These are phyloP conservation scores for Laticauda laticaudata DNA, from an alignment of 2,113 vertebrate species.

Conservation along the genomic window DNA sequence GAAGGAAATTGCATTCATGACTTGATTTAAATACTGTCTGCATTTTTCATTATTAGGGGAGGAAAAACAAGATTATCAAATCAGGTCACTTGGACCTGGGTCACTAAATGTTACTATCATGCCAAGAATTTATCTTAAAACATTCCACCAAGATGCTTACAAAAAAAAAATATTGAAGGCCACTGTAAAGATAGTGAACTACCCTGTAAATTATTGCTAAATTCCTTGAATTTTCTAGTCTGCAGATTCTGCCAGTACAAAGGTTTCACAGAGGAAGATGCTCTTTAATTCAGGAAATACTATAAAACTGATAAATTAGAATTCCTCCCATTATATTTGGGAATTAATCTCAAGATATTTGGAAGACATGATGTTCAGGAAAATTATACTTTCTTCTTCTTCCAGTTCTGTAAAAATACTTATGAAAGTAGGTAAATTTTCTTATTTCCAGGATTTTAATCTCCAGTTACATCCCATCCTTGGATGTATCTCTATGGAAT, in stretches of 20 bases:
- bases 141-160: not conserved
- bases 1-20: not conserved
- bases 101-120: not conserved
- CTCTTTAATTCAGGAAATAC: not conserved
- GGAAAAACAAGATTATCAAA: not conserved
- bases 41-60: not conserved
- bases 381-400: not conserved
- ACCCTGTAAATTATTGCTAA: not conserved
- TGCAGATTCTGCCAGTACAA: not conserved
- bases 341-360: not conserved
- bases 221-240: not conserved
- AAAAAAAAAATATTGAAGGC: not conserved
- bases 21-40: not conserved
- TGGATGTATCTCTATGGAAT: not conserved
- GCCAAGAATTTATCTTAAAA: not conserved
- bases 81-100: not conserved
- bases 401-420: slow-evolving; percentile 2
- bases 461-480: not conserved
- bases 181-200: not conserved
- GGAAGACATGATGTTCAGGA: not conserved
- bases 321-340: no score
- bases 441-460: slow-evolving; percentile 15
- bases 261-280: not conserved
- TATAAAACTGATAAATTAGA: not conserved
- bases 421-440: not conserved